A percentile compares a stretch with the other conserved stretches of the same genome.
These are phyloP conservation scores for Apodemia hepburni DNA, from an alignment of 2,888 invertebrate genomes.

Conservation along the genomic window DNA sequence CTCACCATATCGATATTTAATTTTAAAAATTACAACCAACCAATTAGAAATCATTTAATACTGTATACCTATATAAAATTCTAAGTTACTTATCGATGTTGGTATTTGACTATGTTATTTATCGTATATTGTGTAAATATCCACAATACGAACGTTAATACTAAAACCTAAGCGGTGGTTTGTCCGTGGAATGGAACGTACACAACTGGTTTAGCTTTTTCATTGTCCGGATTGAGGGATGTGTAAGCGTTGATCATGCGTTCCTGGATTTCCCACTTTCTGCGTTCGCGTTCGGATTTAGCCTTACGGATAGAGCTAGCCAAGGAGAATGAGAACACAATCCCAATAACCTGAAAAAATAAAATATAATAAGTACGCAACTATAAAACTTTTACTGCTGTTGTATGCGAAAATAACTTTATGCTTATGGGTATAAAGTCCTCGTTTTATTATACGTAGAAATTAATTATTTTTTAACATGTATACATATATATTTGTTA, in stretches of 20 bases:
- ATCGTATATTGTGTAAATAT: background rate
- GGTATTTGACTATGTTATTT: slow-evolving; percentile 9
- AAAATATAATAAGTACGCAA: background rate
- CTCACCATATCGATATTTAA: background rate
- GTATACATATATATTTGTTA: too few relatives aligned
- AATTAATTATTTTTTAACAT: too few relatives aligned
- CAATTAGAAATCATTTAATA: background rate
- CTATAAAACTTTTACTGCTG: too few relatives aligned
- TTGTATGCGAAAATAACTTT: too few relatives aligned
- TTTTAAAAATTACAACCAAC: background rate
- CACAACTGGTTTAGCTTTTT: slow-evolving; percentile 60
- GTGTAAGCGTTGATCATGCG: slow-evolving; percentile 76
- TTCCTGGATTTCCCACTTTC: slow-evolving; percentile 84
- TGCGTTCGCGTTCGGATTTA: slow-evolving; percentile 85
- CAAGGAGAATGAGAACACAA: slow-evolving; percentile 93
- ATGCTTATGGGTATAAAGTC: too few relatives aligned
- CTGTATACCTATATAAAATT: slow-evolving; percentile 1
- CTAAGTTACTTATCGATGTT: slow-evolving; percentile 4
- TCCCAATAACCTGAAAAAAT: slow-evolving; percentile 87
- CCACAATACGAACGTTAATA: background rate
- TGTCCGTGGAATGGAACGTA: slow-evolving; percentile 76
- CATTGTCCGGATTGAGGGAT: slow-evolving; percentile 57
- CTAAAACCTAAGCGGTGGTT: slow-evolving; percentile 46
- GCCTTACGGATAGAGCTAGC: slow-evolving; percentile 91
- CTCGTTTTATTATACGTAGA: too few relatives aligned